These are phyloP conservation scores for Perccottus glenii DNA, from an alignment of 2,113 vertebrate genomes.

Conservation along the genomic window DNA sequence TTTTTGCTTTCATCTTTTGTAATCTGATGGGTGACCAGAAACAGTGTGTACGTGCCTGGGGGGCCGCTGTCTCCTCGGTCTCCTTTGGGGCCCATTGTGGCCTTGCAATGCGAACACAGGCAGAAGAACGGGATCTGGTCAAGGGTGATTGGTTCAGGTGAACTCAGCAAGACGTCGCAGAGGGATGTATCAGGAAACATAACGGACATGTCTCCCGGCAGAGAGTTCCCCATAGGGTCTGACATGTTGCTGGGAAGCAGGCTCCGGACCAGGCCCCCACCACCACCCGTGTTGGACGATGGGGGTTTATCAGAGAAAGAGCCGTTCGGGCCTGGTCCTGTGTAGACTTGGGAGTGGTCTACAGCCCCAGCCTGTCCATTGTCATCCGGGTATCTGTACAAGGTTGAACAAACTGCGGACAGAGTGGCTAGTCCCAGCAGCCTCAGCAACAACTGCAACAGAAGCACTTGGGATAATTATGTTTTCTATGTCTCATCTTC, in stretches of 20 bases:
- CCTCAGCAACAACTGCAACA: slow-evolving; percentile 50
- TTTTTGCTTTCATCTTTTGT: too few relatives aligned
- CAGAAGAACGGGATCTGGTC: slow-evolving; percentile 71
- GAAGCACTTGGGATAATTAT: not conserved
- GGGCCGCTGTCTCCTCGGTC: slow-evolving; percentile 68
- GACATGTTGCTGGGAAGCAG: too few relatives aligned
- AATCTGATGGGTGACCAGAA: too few relatives aligned
- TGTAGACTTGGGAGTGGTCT: slow-evolving; percentile 2
- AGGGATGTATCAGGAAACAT: not conserved
- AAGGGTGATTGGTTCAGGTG: slow-evolving; percentile 3
- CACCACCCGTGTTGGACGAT: too few relatives aligned
- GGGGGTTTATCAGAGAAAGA: not conserved
- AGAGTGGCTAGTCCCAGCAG: slow-evolving; percentile 44
- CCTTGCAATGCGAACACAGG: slow-evolving; percentile 70
- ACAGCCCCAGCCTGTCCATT: not conserved
- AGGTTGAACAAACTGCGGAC: slow-evolving; percentile 33
- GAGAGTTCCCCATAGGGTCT: not conserved
- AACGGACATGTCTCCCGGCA: not conserved
- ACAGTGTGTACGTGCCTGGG: slow-evolving; percentile 54
- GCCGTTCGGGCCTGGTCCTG: not conserved
- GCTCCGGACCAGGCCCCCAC: not conserved
- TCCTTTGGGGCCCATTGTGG: slow-evolving; percentile 67
- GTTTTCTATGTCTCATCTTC: not conserved
- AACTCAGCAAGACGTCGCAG: slow-evolving; percentile 62
- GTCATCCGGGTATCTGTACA: not conserved